Evolutionary conservation across 2,888 invertebrate species (phyloP), one percentile per base, ranked within the genome.

Genomic region (Thelaira solivaga): DNA sequence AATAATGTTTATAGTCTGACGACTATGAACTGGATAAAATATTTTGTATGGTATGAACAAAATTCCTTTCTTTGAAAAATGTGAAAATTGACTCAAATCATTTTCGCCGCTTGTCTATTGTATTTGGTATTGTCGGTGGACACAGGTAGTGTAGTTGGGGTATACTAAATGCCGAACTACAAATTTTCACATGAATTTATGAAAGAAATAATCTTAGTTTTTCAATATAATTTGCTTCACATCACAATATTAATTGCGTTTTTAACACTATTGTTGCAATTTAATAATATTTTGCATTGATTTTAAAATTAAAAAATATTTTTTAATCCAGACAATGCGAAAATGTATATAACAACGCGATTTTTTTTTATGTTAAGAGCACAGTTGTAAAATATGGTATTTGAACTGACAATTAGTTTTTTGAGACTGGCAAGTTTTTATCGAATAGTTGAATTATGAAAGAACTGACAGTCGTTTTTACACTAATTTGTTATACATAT

Each of bases 71-170:
- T 26, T 73, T 62, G 13, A 49, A 49, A 49, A 16, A 34, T 55
- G 39, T 43, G 45, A 62, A 77, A 78, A 74, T 55, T 74, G 59
- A 61, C 69, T 78, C 74, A 78, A 78, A 78, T 78, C 78, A 78
- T 78, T 74, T 78, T 78, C 78, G 78, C 78, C 74, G 74, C 78
- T 74, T 47, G 64, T 73, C 72, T 73, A 65, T 53, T 53, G 59
- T 72, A 49, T 45, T 74, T 78, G 64, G 43, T 68, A 45, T 69
- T 67, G 72, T 55, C 47, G 65, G 65, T 67, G 68, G 57, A 57
- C 72, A 51, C 77, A 73, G 59, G 77, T 73, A 69, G 59, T 64
- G 43, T 45, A 51, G 62, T 34, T 34, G 47, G 51, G 71, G 16
- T 57, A 61, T 24, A 57, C 55, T 72, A 20, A 68, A 78, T 53